Evolutionary conservation across 2,113 vertebrate genomes (phyloP).

Genomic region (Chloropsis hardwickii): DNA sequence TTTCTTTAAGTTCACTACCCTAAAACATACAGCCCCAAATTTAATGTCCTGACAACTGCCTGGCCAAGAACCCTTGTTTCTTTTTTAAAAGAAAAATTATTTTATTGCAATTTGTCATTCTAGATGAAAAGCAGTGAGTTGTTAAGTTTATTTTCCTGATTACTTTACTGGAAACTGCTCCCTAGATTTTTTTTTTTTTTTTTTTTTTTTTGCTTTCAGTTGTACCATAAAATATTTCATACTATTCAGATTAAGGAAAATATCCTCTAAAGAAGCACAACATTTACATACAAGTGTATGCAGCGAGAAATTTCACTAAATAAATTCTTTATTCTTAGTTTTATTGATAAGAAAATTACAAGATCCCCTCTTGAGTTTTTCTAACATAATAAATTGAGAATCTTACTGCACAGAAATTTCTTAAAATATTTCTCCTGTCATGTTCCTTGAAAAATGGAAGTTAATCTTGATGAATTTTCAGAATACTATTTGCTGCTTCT

Average conservation of each 20-base stretch:
- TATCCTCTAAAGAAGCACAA: background rate
- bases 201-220: background rate
- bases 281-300: background rate
- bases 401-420: background rate
- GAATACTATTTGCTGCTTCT: background rate
- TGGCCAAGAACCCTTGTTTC: background rate
- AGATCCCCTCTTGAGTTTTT: background rate
- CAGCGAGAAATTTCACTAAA: background rate
- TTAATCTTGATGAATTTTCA: background rate
- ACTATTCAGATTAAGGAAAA: background rate
- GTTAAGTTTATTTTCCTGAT: background rate
- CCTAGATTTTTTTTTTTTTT: background rate
- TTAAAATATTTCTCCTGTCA: background rate
- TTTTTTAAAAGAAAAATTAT: background rate
- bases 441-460: background rate
- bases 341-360: background rate
- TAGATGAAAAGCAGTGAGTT: background rate
- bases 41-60: background rate
- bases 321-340: background rate
- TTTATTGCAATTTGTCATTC: background rate
- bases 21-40: background rate
- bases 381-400: background rate
- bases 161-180: background rate
- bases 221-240: background rate
- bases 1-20: background rate